phyloP scores from a whole-genome alignment of 1,140 invertebrate genomes.

The Achroia grisella region DNA sequence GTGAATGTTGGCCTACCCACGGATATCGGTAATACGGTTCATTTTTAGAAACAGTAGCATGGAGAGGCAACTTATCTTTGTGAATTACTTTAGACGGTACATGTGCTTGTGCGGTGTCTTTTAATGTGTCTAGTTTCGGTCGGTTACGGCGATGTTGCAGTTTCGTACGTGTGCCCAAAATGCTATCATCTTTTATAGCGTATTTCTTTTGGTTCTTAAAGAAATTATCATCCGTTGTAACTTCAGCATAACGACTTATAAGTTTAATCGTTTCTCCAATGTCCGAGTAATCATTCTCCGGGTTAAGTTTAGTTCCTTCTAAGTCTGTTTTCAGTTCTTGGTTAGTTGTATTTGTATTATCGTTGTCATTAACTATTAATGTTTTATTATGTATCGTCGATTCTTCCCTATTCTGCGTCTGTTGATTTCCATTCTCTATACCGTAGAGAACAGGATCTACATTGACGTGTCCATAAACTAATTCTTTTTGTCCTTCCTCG shows the following conservation, averaged over 20 bases:
- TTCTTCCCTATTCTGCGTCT: conserved; percentile 16
- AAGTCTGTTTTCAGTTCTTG: conserved; percentile 31
- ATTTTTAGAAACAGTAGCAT: conserved; percentile 23
- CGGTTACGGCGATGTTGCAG: conserved; percentile 55
- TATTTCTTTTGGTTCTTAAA: conserved; percentile 47
- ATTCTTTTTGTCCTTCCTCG: conserved; percentile 60
- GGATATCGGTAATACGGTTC: conserved; percentile 51
- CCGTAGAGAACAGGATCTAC: conserved; percentile 54
- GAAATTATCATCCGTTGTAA: conserved; percentile 63
- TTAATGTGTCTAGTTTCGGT: conserved; percentile 26
- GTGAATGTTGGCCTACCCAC: conserved; percentile 38
- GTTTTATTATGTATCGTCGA: conserved; percentile 8
- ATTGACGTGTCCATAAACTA: conserved; percentile 59
- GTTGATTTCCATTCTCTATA: conserved; percentile 31
- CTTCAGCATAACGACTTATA: conserved; percentile 64
- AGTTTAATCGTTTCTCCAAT: conserved; percentile 68
- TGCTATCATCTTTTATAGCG: conserved; percentile 38
- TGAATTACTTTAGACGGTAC: conserved; percentile 10
- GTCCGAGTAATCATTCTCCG: conserved; percentile 65
- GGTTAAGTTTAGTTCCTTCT: conserved; percentile 51
- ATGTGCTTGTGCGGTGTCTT: conserved; percentile 12
- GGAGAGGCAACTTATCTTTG: conserved; percentile 11
- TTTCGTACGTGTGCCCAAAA: conserved; percentile 61
- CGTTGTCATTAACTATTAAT: conserved; percentile 10
- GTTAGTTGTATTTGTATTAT: conserved; percentile 8